These are phyloP conservation scores for Emydoidea blandingii DNA, from an alignment of 2,797 vertebrate genomes.

Conservation along the genomic window DNA sequence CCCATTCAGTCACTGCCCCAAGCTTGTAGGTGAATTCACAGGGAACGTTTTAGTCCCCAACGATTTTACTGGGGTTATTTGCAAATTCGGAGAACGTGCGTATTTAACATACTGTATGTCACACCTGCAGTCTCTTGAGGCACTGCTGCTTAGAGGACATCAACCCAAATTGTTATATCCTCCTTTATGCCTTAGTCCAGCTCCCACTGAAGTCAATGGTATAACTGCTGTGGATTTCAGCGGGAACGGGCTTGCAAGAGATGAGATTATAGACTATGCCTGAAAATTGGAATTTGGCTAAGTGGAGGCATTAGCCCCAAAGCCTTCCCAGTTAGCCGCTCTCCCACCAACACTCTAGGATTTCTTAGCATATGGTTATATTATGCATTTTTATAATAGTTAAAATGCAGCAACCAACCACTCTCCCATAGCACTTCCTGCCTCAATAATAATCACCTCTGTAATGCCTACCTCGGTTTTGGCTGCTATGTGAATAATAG, in stretches of 20 bases:
- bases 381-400: neutral
- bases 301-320: rapidly evolving
- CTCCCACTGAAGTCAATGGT: no score
- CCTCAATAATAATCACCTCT: neutral
- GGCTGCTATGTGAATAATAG: rapidly evolving
- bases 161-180: neutral
- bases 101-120: neutral
- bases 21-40: neutral
- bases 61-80: neutral
- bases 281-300: neutral
- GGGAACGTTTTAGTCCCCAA: neutral
- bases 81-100: neutral
- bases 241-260: no score
- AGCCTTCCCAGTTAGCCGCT: neutral
- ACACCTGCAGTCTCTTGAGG: neutral
- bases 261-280: no score
- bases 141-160: neutral
- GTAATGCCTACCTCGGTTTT: rapidly evolving
- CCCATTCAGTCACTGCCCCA: neutral
- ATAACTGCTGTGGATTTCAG: no score
- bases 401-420: neutral
- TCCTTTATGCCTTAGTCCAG: neutral
- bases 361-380: neutral
- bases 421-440: neutral
- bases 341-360: neutral